A percentile compares a stretch with the other conserved stretches of the same genome.
These are phyloP conservation scores for Synchiropus splendidus DNA, from an alignment of 2,113 vertebrate species.

Conservation along the genomic window DNA sequence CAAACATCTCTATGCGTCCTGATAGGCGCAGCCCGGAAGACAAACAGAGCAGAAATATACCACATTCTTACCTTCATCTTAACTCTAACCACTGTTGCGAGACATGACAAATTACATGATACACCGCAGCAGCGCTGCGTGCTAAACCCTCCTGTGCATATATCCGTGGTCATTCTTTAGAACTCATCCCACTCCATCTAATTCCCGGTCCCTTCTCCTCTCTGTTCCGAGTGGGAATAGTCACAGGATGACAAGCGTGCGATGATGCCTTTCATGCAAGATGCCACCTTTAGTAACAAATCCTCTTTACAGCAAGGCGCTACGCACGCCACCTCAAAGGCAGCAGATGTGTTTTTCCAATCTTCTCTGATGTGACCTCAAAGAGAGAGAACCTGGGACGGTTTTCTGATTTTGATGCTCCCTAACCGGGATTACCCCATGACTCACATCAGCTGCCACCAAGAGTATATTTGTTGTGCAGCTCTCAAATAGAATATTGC, in stretches of 20 bases:
- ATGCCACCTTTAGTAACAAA: slow-evolving; percentile 14
- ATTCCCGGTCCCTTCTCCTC: too few species aligned
- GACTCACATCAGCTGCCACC: slow-evolving; percentile 41
- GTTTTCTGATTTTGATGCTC: slow-evolving; percentile 24
- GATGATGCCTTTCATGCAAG: slow-evolving; percentile 21
- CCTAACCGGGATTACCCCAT: slow-evolving; percentile 25
- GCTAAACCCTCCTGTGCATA: too few species aligned
- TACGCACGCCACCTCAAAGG: slow-evolving; percentile 11
- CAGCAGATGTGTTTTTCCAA: slow-evolving; percentile 1
- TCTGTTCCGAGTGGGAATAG: slow-evolving; percentile 16
- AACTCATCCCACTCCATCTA: too few species aligned
- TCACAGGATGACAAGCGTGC: slow-evolving; percentile 27
- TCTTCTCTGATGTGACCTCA: slow-evolving; percentile 11
- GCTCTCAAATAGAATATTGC: slow-evolving; percentile 14
- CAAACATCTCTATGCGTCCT: too few species aligned
- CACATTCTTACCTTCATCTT: too few species aligned
- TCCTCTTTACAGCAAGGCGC: slow-evolving; percentile 5
- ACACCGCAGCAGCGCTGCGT: too few species aligned
- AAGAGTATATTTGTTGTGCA: slow-evolving; percentile 16
- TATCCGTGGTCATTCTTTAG: too few species aligned
- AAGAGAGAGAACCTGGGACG: slow-evolving; percentile 13
- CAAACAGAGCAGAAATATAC: too few species aligned
- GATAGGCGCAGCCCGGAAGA: too few species aligned
- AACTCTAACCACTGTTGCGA: too few species aligned
- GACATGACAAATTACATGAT: too few species aligned